Percentiles rank a stretch among this genome's conserved stretches.
These are phyloP conservation scores for Chironex yamaguchii DNA, from an alignment of 30 jellyfish, hydroid and myxozoan species.

Conservation along the genomic window DNA sequence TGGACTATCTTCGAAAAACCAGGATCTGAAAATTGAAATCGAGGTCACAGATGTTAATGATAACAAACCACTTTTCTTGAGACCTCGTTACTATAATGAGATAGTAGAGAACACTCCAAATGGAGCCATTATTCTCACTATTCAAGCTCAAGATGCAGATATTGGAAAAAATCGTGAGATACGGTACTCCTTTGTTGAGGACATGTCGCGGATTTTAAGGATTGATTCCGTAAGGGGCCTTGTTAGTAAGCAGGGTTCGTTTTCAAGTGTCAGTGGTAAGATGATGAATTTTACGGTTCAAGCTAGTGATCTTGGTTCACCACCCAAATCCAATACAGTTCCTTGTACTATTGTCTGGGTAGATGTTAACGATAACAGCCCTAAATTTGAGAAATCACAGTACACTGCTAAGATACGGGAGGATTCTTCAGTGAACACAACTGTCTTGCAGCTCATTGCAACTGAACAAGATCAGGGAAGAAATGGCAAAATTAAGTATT, in stretches of 20 bases:
- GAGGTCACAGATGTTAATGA: conserved; percentile 65
- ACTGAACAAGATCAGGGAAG: conserved; percentile 32
- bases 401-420: conserved; percentile 30
- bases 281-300: conserved; percentile 46
- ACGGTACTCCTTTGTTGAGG: conserved; percentile 41
- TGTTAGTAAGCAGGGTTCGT: conserved; percentile 48
- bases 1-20: conserved; percentile 15
- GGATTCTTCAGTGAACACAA: conserved; percentile 11
- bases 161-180: conserved; percentile 46
- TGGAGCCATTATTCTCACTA: conserved; percentile 60
- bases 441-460: conserved; percentile 43
- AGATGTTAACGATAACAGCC: conserved; percentile 54
- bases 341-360: conserved; percentile 67
- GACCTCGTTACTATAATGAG: conserved; percentile 40
- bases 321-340: conserved; percentile 24
- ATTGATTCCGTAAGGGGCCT: conserved; percentile 53
- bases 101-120: conserved; percentile 75
- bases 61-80: conserved; percentile 63
- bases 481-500: conserved; percentile 51
- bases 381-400: conserved; percentile 47
- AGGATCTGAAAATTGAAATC: conserved; percentile 39
- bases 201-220: conserved; percentile 20
- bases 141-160: conserved; percentile 64
- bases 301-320: conserved; percentile 63
- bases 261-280: conserved; percentile 45